A percentile compares a stretch with the other conserved stretches of the same genome.
phyloP scores from a whole-genome alignment of 1,140 invertebrate species.

The Drosophila santomea region DNA sequence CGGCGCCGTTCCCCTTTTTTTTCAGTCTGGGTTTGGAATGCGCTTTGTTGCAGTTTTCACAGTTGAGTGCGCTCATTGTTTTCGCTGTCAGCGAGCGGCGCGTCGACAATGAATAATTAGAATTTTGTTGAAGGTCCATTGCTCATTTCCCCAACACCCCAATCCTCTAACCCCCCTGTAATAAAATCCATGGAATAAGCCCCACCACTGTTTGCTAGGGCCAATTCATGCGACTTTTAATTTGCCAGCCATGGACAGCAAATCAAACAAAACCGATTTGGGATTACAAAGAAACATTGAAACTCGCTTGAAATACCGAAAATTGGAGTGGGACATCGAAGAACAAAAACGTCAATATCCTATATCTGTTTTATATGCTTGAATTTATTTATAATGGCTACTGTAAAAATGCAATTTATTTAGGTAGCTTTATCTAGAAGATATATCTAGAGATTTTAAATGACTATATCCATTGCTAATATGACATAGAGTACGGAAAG shows the following conservation, averaged over 20 bases:
- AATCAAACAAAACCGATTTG: constrained; percentile 39
- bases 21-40: constrained; percentile 56
- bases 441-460: no score
- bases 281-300: constrained; percentile 11
- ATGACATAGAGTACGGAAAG: neutral
- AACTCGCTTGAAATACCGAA: constrained; percentile 9
- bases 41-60: constrained; percentile 77
- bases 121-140: constrained; percentile 67
- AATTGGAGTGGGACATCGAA: neutral
- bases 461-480: no score
- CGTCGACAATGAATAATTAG: constrained; percentile 80
- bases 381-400: neutral
- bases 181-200: neutral
- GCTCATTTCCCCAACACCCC: constrained; percentile 29
- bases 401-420: neutral
- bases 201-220: constrained; percentile 34
- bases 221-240: constrained; percentile 58
- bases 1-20: neutral
- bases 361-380: constrained; percentile 5
- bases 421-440: neutral
- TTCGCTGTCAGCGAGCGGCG: constrained; percentile 73
- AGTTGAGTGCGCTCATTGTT: constrained; percentile 79
- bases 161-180: neutral
- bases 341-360: constrained; percentile 20
- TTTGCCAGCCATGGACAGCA: constrained; percentile 25